Conservation (phyloP, 1,140 invertebrate species). For the Propsilocerus akamusi region DNA sequence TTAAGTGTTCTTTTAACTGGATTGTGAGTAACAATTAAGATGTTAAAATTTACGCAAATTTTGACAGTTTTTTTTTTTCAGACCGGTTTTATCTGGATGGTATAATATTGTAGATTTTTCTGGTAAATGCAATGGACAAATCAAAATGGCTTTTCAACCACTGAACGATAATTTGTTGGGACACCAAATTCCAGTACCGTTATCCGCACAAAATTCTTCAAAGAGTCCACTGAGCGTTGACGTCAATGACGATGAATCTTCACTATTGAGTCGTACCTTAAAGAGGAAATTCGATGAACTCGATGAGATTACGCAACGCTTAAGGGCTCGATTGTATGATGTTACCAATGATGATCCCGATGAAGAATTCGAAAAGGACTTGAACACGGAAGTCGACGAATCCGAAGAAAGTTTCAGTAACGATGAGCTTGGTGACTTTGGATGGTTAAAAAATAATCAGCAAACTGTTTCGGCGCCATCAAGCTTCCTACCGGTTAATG, state of each 20-base stretch:
- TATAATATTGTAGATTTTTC: conserved; percentile 41
- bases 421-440: neutral
- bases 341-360: conserved; percentile 27
- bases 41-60: no score
- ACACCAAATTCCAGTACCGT: conserved; percentile 4
- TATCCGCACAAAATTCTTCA: conserved; percentile 11
- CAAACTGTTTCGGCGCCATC: neutral
- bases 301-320: conserved; percentile 37
- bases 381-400: neutral
- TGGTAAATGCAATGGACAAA: conserved; percentile 36
- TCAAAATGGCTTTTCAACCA: conserved; percentile 27
- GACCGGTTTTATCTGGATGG: conserved; percentile 34
- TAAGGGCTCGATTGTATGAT: conserved; percentile 31
- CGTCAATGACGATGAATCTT: neutral
- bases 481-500: neutral
- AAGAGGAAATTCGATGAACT: conserved; percentile 40
- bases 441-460: neutral
- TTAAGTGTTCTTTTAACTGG: conserved; percentile 30
- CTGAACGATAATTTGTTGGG: conserved; percentile 8
- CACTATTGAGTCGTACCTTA: conserved; percentile 21
- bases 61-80: no score
- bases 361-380: neutral
- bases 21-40: no score
- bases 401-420: neutral
- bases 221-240: conserved; percentile 9